Base-by-base conservation (phyloP, 2,113 vertebrate species). In the Sander lucioperca region DNA sequence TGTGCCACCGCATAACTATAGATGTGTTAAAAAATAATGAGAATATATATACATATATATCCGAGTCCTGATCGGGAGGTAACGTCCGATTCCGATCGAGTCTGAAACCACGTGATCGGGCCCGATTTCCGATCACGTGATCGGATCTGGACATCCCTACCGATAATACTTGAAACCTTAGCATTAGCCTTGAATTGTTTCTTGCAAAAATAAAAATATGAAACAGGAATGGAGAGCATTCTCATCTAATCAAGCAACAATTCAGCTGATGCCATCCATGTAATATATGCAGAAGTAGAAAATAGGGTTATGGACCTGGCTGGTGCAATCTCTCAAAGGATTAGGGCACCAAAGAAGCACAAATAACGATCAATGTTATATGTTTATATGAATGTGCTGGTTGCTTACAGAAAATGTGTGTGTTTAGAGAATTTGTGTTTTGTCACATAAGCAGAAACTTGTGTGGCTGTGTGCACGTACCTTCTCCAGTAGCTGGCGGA, bases 401-500 rank as follows among this genome's bases (percentile, higher is more conserved):
- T n/a, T 74, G 66, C 45, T 62, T 72, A 67, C 47, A 45, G 80
- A 67, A 39, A 75, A 53, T 13, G 51, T 27, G 64, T 72, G 58
- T 66, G 64, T 30, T 61, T 33, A 6, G 33, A 27, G 64, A 14
- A 54, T 74, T 53, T 25, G 59, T 50, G 48, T 43, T 15, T 23
- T 39, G 53, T 33, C 61, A 62, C 16, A 51, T 47, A 67, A 69
- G 51, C 21, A 27, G 56, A 58, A 58, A 47, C 65, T 68, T 62
- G 79, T 80, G 68, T 53, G 66, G 7, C 27, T 66, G n/a, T 33
- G 54, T 15, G 61, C 27, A 9, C 67, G 6, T 70, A 98, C 98
- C 97, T 99, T 99, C 92, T 99, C 98, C 90, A 99, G 95, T 19
- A 99, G 96, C 23, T 98, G 98, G 36, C 97, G 96, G 63, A 99